These are phyloP conservation scores for Perccottus glenii DNA, from an alignment of 2,113 vertebrate species.

Conservation along the genomic window DNA sequence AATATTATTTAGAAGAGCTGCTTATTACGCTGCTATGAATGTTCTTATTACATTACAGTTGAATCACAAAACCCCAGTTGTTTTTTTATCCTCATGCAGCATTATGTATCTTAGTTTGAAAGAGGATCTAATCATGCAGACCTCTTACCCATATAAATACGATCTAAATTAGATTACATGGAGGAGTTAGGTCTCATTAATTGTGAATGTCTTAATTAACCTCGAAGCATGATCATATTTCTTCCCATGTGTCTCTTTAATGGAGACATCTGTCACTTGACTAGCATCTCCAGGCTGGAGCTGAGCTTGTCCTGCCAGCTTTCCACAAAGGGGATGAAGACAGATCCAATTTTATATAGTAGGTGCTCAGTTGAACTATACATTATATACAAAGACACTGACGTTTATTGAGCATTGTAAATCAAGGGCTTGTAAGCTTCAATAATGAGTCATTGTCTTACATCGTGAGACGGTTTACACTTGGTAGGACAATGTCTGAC, in stretches of 20 bases:
- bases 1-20: too few species aligned
- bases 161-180: slow-evolving; percentile 63
- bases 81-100: not conserved
- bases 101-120: slow-evolving; percentile 15
- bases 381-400: not conserved
- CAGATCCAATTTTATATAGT: slow-evolving; percentile 28
- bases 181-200: slow-evolving; percentile 61
- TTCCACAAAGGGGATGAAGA: slow-evolving; percentile 9
- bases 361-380: slow-evolving; percentile 2
- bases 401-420: slow-evolving; percentile 13
- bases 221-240: slow-evolving; percentile 60
- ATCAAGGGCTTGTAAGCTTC: slow-evolving; percentile 29
- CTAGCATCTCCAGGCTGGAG: slow-evolving; percentile 37
- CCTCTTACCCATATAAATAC: slow-evolving; percentile 50
- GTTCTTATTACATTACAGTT: too few species aligned
- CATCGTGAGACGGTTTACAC: slow-evolving; percentile 33
- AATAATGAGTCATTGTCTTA: slow-evolving; percentile 36
- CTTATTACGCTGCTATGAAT: too few species aligned
- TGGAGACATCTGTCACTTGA: slow-evolving; percentile 69
- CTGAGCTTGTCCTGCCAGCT: slow-evolving; percentile 27
- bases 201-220: slow-evolving; percentile 70
- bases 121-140: slow-evolving; percentile 34
- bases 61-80: too few species aligned
- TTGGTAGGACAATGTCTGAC: slow-evolving; percentile 33
- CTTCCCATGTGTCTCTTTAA: slow-evolving; percentile 60